A percentile compares a stretch with the other conserved stretches of the same genome.
Evolutionary conservation across 2,888 invertebrate species (phyloP).

Genomic region (Mesorhabditis sp.): DNA sequence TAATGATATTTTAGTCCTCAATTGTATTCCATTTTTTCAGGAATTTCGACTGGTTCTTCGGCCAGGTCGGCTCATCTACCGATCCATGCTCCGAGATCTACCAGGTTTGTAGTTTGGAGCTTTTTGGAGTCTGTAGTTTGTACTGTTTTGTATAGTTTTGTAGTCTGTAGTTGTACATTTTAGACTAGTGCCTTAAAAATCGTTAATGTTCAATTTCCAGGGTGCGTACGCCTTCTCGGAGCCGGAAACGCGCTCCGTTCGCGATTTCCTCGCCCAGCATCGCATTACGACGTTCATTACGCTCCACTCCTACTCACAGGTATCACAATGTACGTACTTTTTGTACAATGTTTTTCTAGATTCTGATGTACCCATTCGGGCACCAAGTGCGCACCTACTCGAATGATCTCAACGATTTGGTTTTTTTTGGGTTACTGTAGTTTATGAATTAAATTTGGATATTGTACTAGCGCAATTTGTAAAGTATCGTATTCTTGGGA

Average conservation of each 20-base stretch:
- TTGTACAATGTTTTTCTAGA: constrained; percentile 19
- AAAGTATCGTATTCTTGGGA: too few species aligned
- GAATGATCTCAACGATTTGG: constrained; percentile 49
- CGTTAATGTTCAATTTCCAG: constrained; percentile 19
- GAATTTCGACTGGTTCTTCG: constrained; percentile 58
- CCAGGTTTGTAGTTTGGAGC: constrained; percentile 22
- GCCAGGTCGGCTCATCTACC: constrained; percentile 52
- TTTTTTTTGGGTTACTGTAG: constrained; percentile 5
- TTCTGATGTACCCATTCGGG: constrained; percentile 57
- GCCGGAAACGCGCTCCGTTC: constrained; percentile 54
- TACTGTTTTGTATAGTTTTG: too few species aligned
- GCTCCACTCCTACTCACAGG: constrained; percentile 55
- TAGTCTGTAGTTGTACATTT: not conserved
- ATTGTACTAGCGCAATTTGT: too few species aligned
- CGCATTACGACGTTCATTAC: constrained; percentile 54
- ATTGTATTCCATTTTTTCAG: constrained; percentile 57
- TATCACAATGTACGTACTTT: not conserved
- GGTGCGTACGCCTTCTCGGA: constrained; percentile 56
- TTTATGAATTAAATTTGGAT: too few species aligned
- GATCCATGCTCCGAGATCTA: constrained; percentile 58
- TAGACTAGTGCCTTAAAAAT: not conserved
- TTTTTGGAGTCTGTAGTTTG: not conserved
- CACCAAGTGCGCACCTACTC: constrained; percentile 54
- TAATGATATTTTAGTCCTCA: constrained; percentile 52
- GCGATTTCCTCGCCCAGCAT: constrained; percentile 50